phyloP scores from a whole-genome alignment of 2,797 vertebrate genomes.

The Halcyon badia region DNA sequence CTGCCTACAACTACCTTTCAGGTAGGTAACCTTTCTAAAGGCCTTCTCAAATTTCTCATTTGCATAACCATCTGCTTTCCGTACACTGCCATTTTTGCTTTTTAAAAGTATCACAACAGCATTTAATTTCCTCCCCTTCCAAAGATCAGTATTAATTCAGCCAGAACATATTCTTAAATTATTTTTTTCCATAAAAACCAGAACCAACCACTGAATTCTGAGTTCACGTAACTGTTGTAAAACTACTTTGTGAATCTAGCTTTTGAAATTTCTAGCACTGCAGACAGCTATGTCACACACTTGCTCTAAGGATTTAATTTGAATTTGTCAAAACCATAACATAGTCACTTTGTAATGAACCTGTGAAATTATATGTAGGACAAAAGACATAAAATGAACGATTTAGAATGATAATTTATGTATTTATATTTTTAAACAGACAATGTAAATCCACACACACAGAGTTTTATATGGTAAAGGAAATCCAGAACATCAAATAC shows the following conservation, averaged over 20 bases:
- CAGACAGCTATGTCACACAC: accelerated
- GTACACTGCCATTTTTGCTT: not conserved
- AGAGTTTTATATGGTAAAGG: not conserved
- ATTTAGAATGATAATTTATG: not conserved
- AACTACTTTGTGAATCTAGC: not conserved
- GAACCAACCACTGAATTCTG: not conserved
- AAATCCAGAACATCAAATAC: not conserved
- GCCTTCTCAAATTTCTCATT: not conserved
- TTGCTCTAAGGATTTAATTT: not conserved
- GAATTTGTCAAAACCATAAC: not conserved
- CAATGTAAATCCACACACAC: not conserved
- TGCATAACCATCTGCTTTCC: not conserved
- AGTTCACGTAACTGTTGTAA: not conserved
- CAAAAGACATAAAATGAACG: not conserved
- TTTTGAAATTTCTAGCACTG: not conserved
- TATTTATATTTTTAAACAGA: not conserved
- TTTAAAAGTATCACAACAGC: not conserved
- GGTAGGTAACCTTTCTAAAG: not conserved
- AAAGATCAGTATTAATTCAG: not conserved
- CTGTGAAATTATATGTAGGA: not conserved
- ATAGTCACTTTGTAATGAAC: not conserved
- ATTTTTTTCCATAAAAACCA: not conserved
- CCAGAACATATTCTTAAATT: not conserved
- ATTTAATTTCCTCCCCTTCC: not conserved
- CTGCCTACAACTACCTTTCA: no score